Base-by-base conservation (phyloP, 2,888 invertebrate genomes). In the Nemotelus nigrinus region DNA sequence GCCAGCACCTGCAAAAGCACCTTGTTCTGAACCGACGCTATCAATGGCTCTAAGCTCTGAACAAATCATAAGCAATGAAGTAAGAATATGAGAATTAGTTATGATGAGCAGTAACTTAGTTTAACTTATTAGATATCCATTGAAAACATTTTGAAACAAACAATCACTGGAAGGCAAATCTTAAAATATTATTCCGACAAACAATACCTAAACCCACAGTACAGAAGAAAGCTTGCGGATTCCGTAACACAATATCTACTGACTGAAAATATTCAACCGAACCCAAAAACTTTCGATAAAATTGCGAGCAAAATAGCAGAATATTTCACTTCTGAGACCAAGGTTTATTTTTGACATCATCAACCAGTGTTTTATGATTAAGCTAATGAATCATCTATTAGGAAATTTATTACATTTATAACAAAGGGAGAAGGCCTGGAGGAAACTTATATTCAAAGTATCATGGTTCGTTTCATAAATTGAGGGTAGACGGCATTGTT, bases 391-490 rank as follows among this genome's bases (percentile, higher is more conserved):
- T n/a, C n/a, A n/a, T n/a, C n/a, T n/a, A n/a, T n/a, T 47, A 68
- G 68, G 68, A 68, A 48, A 68, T 47, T 68, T 68, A 68, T 68
- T 68, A 39, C 7, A n/a, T 68, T 3, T n/a, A n/a, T 6, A 68
- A 50, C 2, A 10, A 47, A 47, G 68, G 48, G 47, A 68, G 48
- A n/a, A 68, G 48, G 48, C 68, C 68, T 7, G 68, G 68, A 2
- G 68, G 68, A 6, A 68, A 41, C 43, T 50, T 68, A 39, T 68
- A 68, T 39, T 68, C 68, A 2, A 68, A 43, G 41, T 68, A 68
- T 25, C 68, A 68, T 25, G 50, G 43, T 39, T 5, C 68, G 3
- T n/a, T 39, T 2, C 39, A 1, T 10, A 45, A 68, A 68, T 53
- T 68, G 5, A 50, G 48, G 50, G 6, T 8, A 43, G 25, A 25